phyloP scores from a whole-genome alignment of 2,797 vertebrate species.

The Cichlasoma orientale region DNA sequence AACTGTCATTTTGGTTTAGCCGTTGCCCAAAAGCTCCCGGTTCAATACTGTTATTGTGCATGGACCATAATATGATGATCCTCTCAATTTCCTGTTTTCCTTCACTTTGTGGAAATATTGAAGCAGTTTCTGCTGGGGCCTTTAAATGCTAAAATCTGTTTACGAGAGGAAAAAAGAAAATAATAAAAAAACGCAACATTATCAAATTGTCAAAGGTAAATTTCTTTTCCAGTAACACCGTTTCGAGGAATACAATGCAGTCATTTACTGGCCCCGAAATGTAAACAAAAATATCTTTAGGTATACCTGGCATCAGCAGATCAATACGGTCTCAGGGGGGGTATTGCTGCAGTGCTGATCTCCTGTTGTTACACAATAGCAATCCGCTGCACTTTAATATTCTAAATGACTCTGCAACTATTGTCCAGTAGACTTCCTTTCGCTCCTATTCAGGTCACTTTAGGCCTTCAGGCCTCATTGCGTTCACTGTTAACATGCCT shows the following conservation, averaged over 20 bases:
- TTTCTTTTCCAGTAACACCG: conserved; percentile 4
- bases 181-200: background rate
- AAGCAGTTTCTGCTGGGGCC: background rate
- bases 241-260: conserved; percentile 4
- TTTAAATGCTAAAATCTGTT: conserved; percentile 19
- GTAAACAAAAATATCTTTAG: conserved; percentile 32
- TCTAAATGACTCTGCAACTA: conserved; percentile 54
- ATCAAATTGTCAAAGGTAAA: conserved; percentile 19
- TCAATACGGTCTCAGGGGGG: conserved; percentile 40
- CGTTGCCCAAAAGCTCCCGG: conserved; percentile 1
- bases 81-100: conserved; percentile 4
- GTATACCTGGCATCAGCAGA: conserved; percentile 42
- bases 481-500: conserved; percentile 39
- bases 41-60: background rate
- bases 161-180: background rate
- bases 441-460: conserved; percentile 64
- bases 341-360: conserved; percentile 34
- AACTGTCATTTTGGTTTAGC: conserved; percentile 9
- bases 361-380: conserved; percentile 28
- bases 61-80: conserved; percentile 17
- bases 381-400: conserved; percentile 41
- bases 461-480: conserved; percentile 55
- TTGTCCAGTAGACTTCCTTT: conserved; percentile 56
- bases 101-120: conserved; percentile 5
- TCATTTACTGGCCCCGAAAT: conserved; percentile 23